Conservation (phyloP, 1,140 invertebrate species). For the Tetragnatha versicolor region DNA sequence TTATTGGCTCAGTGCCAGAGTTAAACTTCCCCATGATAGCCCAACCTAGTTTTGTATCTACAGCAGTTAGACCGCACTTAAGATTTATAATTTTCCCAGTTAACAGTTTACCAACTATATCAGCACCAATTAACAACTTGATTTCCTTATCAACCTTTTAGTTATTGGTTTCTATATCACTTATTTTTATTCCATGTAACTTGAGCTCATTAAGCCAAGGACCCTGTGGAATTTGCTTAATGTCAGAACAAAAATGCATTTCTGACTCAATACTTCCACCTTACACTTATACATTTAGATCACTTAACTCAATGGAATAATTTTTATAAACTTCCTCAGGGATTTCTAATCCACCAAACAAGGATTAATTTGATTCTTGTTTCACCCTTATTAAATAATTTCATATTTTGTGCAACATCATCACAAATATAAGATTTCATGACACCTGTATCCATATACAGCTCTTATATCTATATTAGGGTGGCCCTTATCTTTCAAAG, state of each 20-base stretch:
- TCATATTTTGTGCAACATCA: background rate
- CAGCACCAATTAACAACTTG: no score
- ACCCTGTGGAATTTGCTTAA: constrained; percentile 5
- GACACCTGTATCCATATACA: background rate
- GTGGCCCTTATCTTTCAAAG: no score
- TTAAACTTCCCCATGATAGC: constrained; percentile 3
- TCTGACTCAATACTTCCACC: background rate
- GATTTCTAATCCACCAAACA: constrained; percentile 8
- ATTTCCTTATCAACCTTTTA: constrained; percentile 12
- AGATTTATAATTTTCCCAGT: background rate
- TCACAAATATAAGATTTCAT: background rate
- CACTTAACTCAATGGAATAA: background rate
- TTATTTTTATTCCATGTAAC: background rate
- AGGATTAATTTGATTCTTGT: background rate
- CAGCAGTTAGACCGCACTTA: background rate
- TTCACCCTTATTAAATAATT: no score
- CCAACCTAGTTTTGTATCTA: background rate
- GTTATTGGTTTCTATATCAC: background rate
- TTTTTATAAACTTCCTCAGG: background rate
- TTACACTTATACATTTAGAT: constrained; percentile 1
- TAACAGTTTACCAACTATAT: constrained; percentile 7
- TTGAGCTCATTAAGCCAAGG: background rate
- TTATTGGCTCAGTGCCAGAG: background rate
- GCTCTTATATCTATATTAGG: no score
- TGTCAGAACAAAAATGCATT: constrained; percentile 11